phyloP scores from a whole-genome alignment of 2,888 invertebrate genomes.

The Hemistola chrysoprasaria region DNA sequence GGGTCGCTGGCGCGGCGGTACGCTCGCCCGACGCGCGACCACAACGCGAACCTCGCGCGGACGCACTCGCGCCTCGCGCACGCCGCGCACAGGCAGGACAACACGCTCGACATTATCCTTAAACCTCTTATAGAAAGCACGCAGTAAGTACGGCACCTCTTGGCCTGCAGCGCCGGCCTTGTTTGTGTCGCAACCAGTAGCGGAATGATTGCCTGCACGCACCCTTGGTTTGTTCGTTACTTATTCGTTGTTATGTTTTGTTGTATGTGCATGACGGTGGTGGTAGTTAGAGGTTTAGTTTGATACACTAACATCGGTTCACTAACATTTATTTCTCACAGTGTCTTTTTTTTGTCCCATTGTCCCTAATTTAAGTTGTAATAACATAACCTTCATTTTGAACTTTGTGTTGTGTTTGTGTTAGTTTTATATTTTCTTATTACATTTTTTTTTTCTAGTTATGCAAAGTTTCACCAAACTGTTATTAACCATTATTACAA shows the following conservation, averaged over 20 bases:
- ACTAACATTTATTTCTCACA: conserved; percentile 27
- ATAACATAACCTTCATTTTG: no score
- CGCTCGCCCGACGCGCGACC: conserved; percentile 65
- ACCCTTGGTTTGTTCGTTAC: conserved; percentile 60
- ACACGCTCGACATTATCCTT: conserved; percentile 81
- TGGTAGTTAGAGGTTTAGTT: conserved; percentile 41
- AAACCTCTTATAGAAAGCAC: conserved; percentile 83
- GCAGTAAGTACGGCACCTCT: conserved; percentile 80
- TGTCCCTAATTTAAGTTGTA: no score
- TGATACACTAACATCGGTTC: conserved; percentile 55
- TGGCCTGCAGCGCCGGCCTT: conserved; percentile 41
- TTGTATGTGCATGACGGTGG: conserved; percentile 60
- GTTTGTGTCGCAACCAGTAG: conserved; percentile 66
- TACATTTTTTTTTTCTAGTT: no score
- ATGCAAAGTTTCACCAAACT: no score
- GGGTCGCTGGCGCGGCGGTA: conserved; percentile 75
- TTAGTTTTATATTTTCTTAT: no score
- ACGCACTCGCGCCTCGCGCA: conserved; percentile 65
- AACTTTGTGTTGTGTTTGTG: no score
- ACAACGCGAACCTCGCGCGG: conserved; percentile 73
- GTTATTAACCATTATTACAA: no score
- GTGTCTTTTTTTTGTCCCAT: conserved; percentile 18
- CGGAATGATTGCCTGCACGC: conserved; percentile 75
- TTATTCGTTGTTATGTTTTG: conserved; percentile 38
- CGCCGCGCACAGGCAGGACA: conserved; percentile 67